A percentile compares a stretch with the other conserved stretches of the same genome.
phyloP scores from a whole-genome alignment of 2,888 invertebrate genomes.

The Clostera curtula region DNA sequence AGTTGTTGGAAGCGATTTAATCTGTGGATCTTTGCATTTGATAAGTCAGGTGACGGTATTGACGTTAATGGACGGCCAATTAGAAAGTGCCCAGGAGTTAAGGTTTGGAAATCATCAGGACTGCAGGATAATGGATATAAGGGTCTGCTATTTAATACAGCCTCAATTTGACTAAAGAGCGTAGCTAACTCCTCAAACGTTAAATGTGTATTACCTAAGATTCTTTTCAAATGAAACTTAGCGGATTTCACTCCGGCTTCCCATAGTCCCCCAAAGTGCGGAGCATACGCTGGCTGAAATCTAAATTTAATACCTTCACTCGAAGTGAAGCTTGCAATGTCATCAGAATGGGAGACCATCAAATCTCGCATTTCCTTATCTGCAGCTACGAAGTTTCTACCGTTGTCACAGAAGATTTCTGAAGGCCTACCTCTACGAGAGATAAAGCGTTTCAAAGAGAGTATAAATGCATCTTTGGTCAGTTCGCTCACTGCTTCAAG shows the following conservation, averaged over 20 bases:
- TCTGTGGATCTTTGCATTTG: too few species aligned
- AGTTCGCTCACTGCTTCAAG: too few species aligned
- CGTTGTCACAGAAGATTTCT: too few species aligned
- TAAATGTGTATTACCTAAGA: neutral
- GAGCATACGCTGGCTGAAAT: constrained; percentile 1
- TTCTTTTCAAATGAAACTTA: constrained; percentile 1
- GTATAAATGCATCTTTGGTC: too few species aligned
- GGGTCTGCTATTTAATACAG: neutral
- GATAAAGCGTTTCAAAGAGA: too few species aligned
- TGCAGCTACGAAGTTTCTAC: too few species aligned
- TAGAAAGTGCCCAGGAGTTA: neutral
- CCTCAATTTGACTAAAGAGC: neutral
- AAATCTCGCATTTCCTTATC: too few species aligned
- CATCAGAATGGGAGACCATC: too few species aligned
- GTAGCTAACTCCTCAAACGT: neutral
- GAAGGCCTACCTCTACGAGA: too few species aligned
- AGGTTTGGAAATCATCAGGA: neutral
- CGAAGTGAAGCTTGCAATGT: neutral
- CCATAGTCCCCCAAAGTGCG: constrained; percentile 1
- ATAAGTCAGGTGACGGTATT: neutral
- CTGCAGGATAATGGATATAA: neutral
- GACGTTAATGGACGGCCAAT: neutral
- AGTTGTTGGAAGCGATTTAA: too few species aligned
- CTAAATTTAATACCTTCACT: constrained; percentile 1
- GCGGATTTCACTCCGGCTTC: neutral